These are phyloP conservation scores for Zonitis immaculata DNA, from an alignment of 2,888 invertebrate species.

Conservation along the genomic window DNA sequence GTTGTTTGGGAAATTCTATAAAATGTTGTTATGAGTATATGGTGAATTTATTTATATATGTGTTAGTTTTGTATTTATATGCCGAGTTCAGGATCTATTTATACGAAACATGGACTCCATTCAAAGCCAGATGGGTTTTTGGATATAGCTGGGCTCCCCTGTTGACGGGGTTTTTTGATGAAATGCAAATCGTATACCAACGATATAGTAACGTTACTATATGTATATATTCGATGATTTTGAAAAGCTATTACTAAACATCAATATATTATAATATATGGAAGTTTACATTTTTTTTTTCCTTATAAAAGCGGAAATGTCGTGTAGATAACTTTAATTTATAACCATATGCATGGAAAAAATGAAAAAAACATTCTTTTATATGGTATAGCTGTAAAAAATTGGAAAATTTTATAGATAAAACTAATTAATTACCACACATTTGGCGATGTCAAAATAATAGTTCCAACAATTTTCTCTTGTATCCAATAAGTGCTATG, in stretches of 20 bases:
- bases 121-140: constrained; percentile 16
- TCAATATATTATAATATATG: background rate
- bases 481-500: too few relatives aligned
- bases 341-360: too few relatives aligned
- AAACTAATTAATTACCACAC: too few relatives aligned
- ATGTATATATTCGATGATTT: background rate
- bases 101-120: constrained; percentile 13
- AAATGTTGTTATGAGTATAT: background rate
- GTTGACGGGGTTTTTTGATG: constrained; percentile 15
- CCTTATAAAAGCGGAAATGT: too few relatives aligned
- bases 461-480: too few relatives aligned
- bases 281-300: too few relatives aligned
- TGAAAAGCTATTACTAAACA: background rate
- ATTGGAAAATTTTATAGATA: too few relatives aligned
- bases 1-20: too few relatives aligned
- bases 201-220: background rate
- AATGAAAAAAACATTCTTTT: too few relatives aligned
- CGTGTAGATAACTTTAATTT: too few relatives aligned
- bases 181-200: constrained; percentile 16
- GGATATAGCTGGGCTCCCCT: constrained; percentile 1
- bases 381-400: too few relatives aligned
- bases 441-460: too few relatives aligned
- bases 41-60: background rate
- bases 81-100: constrained; percentile 4
- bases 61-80: background rate